phyloP scores from a whole-genome alignment of 2,888 invertebrate genomes.

The Prosapia bicincta region DNA sequence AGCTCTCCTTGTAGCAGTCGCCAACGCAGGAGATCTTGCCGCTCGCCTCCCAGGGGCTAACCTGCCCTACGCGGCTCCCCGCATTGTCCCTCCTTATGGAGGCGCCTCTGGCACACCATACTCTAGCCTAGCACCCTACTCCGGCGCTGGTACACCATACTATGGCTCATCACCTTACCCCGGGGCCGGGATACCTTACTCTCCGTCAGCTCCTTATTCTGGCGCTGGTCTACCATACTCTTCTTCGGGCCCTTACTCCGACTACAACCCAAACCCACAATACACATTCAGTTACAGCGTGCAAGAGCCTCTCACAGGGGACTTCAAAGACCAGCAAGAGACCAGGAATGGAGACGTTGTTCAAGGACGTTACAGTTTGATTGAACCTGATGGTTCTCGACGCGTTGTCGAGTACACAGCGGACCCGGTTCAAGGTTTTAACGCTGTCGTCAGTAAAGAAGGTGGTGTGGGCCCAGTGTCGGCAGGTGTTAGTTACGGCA shows the following conservation, averaged over 20 bases:
- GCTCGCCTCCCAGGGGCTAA: background rate
- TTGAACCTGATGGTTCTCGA: slow-evolving; percentile 55
- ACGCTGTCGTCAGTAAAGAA: background rate
- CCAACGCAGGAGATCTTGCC: background rate
- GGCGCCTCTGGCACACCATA: background rate
- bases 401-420: background rate
- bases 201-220: background rate
- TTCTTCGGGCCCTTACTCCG: background rate
- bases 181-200: background rate
- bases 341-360: background rate
- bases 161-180: background rate
- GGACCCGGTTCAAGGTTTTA: background rate
- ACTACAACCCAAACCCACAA: slow-evolving; percentile 39
- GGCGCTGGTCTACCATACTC: background rate
- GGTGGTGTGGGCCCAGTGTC: background rate
- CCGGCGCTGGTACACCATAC: background rate
- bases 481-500: background rate
- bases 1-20: slow-evolving; percentile 6
- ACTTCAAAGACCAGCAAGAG: slow-evolving; percentile 38
- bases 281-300: slow-evolving; percentile 40
- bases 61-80: background rate
- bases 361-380: slow-evolving; percentile 25
- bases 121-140: too few relatives aligned
- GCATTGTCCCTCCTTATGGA: background rate
- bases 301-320: slow-evolving; percentile 39